Conservation (phyloP, 2,888 invertebrate species). For the Deilephila elpenor region DNA sequence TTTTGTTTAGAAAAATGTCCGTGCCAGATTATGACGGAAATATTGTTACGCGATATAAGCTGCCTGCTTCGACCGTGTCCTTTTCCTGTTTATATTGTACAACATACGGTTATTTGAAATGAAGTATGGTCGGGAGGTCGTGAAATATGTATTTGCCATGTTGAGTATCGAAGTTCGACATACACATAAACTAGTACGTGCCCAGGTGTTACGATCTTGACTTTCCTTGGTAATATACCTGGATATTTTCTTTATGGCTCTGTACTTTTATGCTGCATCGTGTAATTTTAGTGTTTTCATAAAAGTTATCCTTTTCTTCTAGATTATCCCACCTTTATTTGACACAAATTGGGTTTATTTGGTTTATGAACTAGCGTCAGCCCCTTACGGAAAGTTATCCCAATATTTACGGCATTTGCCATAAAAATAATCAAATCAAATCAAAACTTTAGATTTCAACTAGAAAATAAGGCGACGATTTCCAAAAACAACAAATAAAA, state of each 20-base stretch:
- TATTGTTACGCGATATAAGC: background rate
- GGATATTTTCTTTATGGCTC: too few relatives aligned
- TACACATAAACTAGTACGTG: conserved; percentile 57
- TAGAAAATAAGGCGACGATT: background rate
- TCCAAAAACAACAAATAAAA: background rate
- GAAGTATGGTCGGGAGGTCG: conserved; percentile 17
- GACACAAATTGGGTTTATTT: too few relatives aligned
- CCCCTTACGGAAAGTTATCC: too few relatives aligned
- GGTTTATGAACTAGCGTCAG: too few relatives aligned
- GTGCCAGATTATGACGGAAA: background rate
- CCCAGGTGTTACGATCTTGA: conserved; percentile 54
- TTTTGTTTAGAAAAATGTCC: conserved; percentile 20
- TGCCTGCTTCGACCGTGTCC: background rate
- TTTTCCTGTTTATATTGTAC: conserved; percentile 2
- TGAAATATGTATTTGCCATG: conserved; percentile 18
- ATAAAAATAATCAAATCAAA: too few relatives aligned
- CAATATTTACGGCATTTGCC: too few relatives aligned
- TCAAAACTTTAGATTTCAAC: too few relatives aligned
- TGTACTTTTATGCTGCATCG: background rate
- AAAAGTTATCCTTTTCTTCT: too few relatives aligned
- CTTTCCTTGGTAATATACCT: background rate
- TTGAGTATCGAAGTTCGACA: conserved; percentile 44
- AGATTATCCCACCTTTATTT: too few relatives aligned
- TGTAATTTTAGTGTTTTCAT: background rate
- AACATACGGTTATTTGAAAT: conserved; percentile 15